phyloP scores from a whole-genome alignment of 2,888 invertebrate genomes.

The Dascillus cervinus region DNA sequence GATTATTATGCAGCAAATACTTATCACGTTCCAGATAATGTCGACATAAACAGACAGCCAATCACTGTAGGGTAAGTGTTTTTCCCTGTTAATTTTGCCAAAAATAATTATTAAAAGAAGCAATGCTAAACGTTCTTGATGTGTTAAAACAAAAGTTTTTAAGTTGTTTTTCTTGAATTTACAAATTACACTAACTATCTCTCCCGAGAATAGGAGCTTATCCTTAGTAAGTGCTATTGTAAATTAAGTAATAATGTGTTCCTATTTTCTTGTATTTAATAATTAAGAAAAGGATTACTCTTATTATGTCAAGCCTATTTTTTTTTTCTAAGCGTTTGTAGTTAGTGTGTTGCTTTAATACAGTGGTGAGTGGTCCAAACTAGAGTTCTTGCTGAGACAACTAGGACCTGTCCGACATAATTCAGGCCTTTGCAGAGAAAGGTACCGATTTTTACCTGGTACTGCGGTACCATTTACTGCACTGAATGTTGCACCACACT shows the following conservation, averaged over 20 bases:
- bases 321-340: slow-evolving; percentile 9
- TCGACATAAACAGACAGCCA: slow-evolving; percentile 55
- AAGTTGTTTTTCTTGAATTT: too few relatives aligned
- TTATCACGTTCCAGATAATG: slow-evolving; percentile 47
- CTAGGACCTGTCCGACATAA: slow-evolving; percentile 42
- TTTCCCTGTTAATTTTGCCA: background rate
- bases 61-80: slow-evolving; percentile 56
- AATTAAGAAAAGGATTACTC: too few relatives aligned
- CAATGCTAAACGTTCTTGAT: too few relatives aligned
- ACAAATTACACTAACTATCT: too few relatives aligned
- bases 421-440: slow-evolving; percentile 48
- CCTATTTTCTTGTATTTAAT: too few relatives aligned
- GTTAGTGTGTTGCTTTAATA: slow-evolving; percentile 37
- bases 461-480: slow-evolving; percentile 32
- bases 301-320: background rate
- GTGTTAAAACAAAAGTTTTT: too few relatives aligned
- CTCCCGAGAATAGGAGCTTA: too few relatives aligned
- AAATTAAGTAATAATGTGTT: too few relatives aligned
- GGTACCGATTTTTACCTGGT: slow-evolving; percentile 39
- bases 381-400: slow-evolving; percentile 41
- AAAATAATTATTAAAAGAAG: too few relatives aligned
- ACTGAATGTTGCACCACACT: slow-evolving; percentile 37
- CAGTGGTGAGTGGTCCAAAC: slow-evolving; percentile 41
- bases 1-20: slow-evolving; percentile 33
- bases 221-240: too few relatives aligned